These are phyloP conservation scores for Novumbra hubbsi DNA, from an alignment of 2,797 vertebrate genomes.

Conservation along the genomic window DNA sequence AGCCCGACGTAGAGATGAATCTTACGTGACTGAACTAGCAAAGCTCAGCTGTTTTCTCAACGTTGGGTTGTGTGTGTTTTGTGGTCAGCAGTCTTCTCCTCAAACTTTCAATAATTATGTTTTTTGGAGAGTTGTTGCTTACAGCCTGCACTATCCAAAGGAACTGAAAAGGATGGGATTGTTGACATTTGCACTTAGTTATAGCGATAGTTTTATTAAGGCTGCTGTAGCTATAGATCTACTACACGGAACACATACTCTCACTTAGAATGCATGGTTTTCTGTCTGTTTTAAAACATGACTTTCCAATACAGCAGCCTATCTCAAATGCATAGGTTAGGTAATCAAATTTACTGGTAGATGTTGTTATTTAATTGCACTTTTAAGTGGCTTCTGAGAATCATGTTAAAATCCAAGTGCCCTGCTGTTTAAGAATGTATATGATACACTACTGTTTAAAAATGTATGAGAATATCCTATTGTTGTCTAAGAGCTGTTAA, in stretches of 20 bases:
- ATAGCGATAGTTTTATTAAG: background rate
- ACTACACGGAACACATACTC: background rate
- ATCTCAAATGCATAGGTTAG: background rate
- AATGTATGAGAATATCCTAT: too few relatives aligned
- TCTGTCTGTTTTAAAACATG: background rate
- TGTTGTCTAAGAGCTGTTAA: too few relatives aligned
- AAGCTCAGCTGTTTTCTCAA: constrained; percentile 33
- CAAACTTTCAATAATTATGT: constrained; percentile 15
- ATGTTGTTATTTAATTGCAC: background rate
- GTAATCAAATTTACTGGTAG: background rate
- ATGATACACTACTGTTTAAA: too few relatives aligned
- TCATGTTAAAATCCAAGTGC: background rate
- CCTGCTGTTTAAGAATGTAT: too few relatives aligned
- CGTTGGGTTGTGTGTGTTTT: constrained; percentile 11
- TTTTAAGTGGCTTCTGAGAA: background rate
- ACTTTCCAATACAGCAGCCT: background rate
- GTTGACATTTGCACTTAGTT: background rate
- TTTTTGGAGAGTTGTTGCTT: background rate
- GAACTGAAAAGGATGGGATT: background rate
- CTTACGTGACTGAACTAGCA: constrained; percentile 28
- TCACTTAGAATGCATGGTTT: background rate
- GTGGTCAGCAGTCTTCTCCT: constrained; percentile 41
- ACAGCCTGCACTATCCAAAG: background rate
- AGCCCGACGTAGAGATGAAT: constrained; percentile 27
- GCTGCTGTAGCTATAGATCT: background rate